Evolutionary conservation across 53 echinoderm and acorn worm species (phyloP), one percentile per base, ranked within the genome.

Genomic region (Astropecten irregularis): DNA sequence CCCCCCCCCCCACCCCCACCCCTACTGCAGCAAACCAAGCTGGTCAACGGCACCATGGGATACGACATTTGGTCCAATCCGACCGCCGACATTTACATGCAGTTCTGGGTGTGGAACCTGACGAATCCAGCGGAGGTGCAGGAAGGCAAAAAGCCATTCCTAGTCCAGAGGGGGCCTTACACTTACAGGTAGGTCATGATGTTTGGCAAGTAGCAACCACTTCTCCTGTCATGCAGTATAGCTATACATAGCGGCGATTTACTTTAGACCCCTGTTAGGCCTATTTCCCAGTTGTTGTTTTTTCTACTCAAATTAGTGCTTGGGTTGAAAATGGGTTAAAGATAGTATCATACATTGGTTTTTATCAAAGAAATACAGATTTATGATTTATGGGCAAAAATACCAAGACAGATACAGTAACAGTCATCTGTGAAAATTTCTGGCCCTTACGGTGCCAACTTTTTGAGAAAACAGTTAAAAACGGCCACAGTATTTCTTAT

Each of bases 51-150:
- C n/a, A 61, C 88, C 21, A 64, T 87, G 33, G 87, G 92, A 9
- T 95, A 92, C 35, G 89, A 67, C 38, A 54, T 82, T 0, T 95
- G 95, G 95, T 30, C 34, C 39, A 76, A 92, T 30, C 86, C 91
- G n/a, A 87, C 90, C 2, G 73, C 87, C 0, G 89, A 92, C 4
- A 66, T 95, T 20, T 68, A 84, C 40, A 62, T 95, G 59, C 90
- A 95, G 83, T 92, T 92, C 49, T 95, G 95, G 95, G 59, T 92
- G 48, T 95, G 89, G 89, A 84, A 95, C 66, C 68, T 95, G 31
- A 81, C 69, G 66, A 95, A 95, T 66, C 95, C 95, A 1, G 90
- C 48, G 6, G 92, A 95, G 36, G 87, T 95, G 38, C 57, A 85
- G 42, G 33, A 44, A 15, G 95, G 95, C 25, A 84, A 89, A 36